Base-by-base conservation (phyloP, 2,888 invertebrate genomes). In the Nemurella pictetii region DNA sequence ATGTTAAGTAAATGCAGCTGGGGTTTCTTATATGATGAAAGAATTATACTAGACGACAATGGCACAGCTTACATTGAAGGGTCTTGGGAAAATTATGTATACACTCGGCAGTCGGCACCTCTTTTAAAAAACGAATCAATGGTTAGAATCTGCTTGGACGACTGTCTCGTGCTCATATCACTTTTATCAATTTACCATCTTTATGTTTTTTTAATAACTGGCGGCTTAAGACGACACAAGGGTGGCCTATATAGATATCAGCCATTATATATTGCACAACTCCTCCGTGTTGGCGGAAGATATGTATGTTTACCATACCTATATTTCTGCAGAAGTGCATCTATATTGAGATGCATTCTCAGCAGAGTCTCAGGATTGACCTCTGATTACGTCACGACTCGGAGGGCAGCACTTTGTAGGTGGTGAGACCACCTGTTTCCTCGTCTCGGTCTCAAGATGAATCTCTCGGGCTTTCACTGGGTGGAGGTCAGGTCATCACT, bases 401-500 rank as follows among this genome's bases (percentile, higher is more conserved):
- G 55, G 20, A 55, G 55, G 55, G 55, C 55, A 55, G 9, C 55
- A 55, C 55, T 55, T 55, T 55, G 55, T 20, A 55, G 55, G 55
- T 55, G 55, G 15, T 55, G 55, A 75, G 75, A 28, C 75, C 75
- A 75, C 75, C 75, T 75, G 75, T 75, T 55, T 55, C 55, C 20
- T 7, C 55, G 55, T 12, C 55, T 55, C n/a, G n/a, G n/a, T n/a
- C n/a, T n/a, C n/a, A 12, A 55, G 55, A 55, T 55, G 55, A 20
- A 55, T 55, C 55, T 55, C 26, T 25, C 9, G 26, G 75, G 75
- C 75, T 75, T 25, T 75, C 26, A 25, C 75, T 75, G 28, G 75
- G 75, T 75, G 1, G 75, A 75, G 75, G 75, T 75, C 26, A 75
- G 75, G 75, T 75, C 75, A 75, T 75, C 75, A 55, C 55, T 55